Evolutionary conservation across 2,113 vertebrate genomes (phyloP).

Genomic region (Artemisiospiza belli): DNA sequence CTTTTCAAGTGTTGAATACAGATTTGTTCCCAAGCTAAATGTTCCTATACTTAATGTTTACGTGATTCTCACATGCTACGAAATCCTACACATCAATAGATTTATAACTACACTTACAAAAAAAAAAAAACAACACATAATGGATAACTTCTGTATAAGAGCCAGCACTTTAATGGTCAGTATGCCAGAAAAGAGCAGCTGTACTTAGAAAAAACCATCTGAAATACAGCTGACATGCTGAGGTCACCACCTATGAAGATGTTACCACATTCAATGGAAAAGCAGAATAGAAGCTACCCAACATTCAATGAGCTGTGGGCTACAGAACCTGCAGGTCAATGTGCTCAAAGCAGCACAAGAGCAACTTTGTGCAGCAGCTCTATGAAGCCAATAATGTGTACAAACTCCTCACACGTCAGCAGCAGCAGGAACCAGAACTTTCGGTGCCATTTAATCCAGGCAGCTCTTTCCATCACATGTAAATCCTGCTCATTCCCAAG

Average conservation of each 20-base stretch:
- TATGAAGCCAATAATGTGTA: background rate
- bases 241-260: background rate
- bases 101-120: background rate
- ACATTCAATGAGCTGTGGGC: background rate
- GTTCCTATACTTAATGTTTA: background rate
- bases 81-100: background rate
- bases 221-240: background rate
- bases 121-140: background rate
- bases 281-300: background rate
- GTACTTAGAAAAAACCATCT: background rate
- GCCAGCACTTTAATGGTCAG: background rate
- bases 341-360: background rate
- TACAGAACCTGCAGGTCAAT: background rate
- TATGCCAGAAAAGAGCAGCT: background rate
- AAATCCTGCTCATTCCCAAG: background rate
- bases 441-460: background rate
- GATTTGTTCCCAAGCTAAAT: background rate
- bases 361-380: background rate
- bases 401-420: background rate
- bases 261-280: background rate
- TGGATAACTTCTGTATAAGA: background rate
- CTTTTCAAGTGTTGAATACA: background rate
- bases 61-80: background rate
- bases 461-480: background rate
- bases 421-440: background rate